A percentile compares a stretch with the other conserved stretches of the same genome.
Evolutionary conservation across 2,797 vertebrate species (phyloP).

Genomic region (Psittacula echo): DNA sequence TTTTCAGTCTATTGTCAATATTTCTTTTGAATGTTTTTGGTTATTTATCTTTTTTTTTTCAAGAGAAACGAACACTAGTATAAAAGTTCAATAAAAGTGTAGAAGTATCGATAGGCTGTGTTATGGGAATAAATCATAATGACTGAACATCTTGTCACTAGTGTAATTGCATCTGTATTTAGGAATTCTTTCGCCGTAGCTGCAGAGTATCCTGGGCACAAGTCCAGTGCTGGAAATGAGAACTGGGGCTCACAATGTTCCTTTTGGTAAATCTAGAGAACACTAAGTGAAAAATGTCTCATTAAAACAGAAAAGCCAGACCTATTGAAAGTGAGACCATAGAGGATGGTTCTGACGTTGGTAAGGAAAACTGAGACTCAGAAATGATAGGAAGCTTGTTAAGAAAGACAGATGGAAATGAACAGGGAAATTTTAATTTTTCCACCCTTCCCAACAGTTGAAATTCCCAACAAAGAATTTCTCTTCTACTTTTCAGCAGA

Average conservation of each 20-base stretch:
- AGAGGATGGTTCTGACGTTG: neutral
- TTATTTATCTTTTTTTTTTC: neutral
- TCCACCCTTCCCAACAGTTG: neutral
- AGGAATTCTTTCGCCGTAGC: constrained; percentile 2
- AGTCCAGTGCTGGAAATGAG: constrained; percentile 40
- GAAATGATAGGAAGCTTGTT: neutral
- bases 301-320: constrained; percentile 34
- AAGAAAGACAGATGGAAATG: constrained; percentile 1
- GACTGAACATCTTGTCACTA: constrained; percentile 28
- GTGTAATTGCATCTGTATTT: constrained; percentile 12
- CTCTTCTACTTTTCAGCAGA: neutral
- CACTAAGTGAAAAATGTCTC: constrained; percentile 20
- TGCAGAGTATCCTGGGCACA: constrained; percentile 32
- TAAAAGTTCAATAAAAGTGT: neutral
- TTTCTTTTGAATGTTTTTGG: neutral
- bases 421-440: constrained; percentile 16
- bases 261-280: neutral
- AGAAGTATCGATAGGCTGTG: neutral
- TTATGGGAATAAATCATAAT: constrained; percentile 29
- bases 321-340: neutral
- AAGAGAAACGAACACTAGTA: neutral
- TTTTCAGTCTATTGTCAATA: neutral
- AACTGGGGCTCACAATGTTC: neutral
- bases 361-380: neutral
- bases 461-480: neutral